Evolutionary conservation across 2,797 vertebrate species (phyloP).

Genomic region (Intellagama lesueurii): DNA sequence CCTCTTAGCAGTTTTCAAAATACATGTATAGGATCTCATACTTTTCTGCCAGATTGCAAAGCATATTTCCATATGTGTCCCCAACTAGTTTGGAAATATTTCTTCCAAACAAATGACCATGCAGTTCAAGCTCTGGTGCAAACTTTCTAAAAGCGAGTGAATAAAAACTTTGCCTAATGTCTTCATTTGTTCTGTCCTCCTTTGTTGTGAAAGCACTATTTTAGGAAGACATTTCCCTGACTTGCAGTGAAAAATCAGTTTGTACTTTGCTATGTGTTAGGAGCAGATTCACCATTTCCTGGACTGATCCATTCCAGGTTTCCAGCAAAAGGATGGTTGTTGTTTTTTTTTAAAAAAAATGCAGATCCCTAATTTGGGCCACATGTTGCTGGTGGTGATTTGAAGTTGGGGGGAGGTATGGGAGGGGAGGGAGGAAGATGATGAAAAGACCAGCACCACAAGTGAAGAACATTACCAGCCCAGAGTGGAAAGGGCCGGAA

Average conservation of each 20-base stretch:
- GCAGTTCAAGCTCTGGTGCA: background rate
- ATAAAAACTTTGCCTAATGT: constrained; percentile 5
- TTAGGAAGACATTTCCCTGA: background rate
- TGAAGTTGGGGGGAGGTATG: constrained; percentile 52
- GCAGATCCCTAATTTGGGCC: constrained; percentile 82
- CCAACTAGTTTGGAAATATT: constrained; percentile 58
- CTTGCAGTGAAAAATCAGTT: constrained; percentile 12
- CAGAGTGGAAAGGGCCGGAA: constrained; percentile 85
- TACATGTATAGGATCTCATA: constrained; percentile 29
- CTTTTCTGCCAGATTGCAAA: constrained; percentile 34
- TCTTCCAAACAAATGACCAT: constrained; percentile 22
- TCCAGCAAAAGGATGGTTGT: constrained; percentile 74
- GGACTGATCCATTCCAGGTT: constrained; percentile 68
- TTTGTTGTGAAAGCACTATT: background rate
- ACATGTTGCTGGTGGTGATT: constrained; percentile 79
- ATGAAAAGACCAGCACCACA: constrained; percentile 81
- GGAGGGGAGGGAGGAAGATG: constrained; percentile 74
- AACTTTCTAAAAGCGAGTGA: constrained; percentile 13
- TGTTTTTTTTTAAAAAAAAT: constrained; percentile 59
- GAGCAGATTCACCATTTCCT: constrained; percentile 54
- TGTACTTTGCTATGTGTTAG: constrained; percentile 33
- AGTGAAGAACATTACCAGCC: constrained; percentile 77
- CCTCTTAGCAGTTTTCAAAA: constrained; percentile 54
- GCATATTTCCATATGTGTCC: constrained; percentile 49
- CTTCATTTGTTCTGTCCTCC: constrained; percentile 8